Evolutionary conservation across 2,888 invertebrate species (phyloP).

Genomic region (Eretmocerus hayati): DNA sequence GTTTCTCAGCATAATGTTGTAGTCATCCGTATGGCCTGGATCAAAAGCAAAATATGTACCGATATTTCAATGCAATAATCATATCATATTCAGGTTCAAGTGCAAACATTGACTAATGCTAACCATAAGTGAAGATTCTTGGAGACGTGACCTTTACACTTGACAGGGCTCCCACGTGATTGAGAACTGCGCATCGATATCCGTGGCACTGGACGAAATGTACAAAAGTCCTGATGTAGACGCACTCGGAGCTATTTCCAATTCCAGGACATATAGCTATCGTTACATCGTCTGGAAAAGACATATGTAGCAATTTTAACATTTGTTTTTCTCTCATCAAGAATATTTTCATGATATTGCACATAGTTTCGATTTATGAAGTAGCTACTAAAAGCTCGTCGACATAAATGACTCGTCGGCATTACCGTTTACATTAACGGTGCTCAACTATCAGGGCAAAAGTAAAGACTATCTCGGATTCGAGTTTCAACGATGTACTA

Average conservation of each 20-base stretch:
- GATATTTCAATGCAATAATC: background rate
- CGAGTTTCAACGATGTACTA: too few species aligned
- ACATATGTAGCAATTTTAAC: too few species aligned
- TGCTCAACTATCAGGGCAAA: too few species aligned
- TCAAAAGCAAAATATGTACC: background rate
- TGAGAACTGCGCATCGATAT: constrained; percentile 85
- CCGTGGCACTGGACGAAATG: constrained; percentile 87
- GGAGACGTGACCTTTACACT: constrained; percentile 80
- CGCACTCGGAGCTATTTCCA: constrained; percentile 89
- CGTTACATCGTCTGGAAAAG: constrained; percentile 69
- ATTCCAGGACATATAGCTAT: constrained; percentile 88
- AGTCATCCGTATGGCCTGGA: constrained; percentile 84
- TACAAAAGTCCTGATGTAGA: constrained; percentile 89
- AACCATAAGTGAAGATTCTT: constrained; percentile 89
- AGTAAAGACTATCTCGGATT: too few species aligned
- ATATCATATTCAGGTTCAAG: too few species aligned
- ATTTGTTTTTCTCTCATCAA: too few species aligned
- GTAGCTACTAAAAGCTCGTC: too few species aligned
- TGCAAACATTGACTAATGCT: constrained; percentile 34
- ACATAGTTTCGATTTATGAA: too few species aligned
- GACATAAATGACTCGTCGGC: too few species aligned
- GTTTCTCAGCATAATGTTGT: constrained; percentile 72
- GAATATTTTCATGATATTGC: too few species aligned
- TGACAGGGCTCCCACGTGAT: constrained; percentile 85
- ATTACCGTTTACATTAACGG: too few species aligned